Conservation (phyloP, 2,797 vertebrate genomes). For the Bothrops alternatus region DNA sequence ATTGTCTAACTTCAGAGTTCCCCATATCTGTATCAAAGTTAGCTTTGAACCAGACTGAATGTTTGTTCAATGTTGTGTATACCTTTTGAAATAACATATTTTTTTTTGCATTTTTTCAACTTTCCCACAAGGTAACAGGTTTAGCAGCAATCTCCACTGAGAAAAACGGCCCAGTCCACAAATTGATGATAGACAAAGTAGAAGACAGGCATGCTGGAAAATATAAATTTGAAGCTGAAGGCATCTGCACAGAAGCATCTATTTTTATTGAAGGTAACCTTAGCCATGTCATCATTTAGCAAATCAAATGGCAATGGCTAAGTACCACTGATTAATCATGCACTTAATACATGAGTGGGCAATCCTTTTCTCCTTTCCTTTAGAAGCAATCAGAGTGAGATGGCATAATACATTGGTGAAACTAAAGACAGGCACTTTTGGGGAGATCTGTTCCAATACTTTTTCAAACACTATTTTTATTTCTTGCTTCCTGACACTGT, state of each 20-base stretch:
- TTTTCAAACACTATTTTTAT: neutral
- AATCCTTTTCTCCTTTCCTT: neutral
- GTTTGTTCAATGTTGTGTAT: neutral
- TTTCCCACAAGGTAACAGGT: conserved; percentile 69
- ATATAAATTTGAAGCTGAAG: conserved; percentile 83
- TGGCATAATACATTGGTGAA: neutral
- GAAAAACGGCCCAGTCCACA: conserved; percentile 76
- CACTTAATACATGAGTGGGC: neutral
- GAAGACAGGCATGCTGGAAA: conserved; percentile 77
- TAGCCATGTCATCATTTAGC: neutral
- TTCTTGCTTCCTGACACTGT: neutral
- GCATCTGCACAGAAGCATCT: conserved; percentile 79
- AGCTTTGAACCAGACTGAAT: neutral
- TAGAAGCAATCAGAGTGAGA: neutral
- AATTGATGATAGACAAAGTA: conserved; percentile 72
- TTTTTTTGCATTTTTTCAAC: conserved; percentile 28
- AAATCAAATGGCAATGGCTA: neutral
- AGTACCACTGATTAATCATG: neutral
- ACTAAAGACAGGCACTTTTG: neutral
- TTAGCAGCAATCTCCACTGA: conserved; percentile 72
- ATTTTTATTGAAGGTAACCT: conserved; percentile 79
- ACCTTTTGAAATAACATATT: neutral
- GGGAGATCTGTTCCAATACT: neutral
- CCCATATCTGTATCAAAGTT: neutral
- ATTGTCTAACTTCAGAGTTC: neutral